These are phyloP conservation scores for Hyles vespertilio DNA, from an alignment of 1,140 invertebrate genomes.

Conservation along the genomic window DNA sequence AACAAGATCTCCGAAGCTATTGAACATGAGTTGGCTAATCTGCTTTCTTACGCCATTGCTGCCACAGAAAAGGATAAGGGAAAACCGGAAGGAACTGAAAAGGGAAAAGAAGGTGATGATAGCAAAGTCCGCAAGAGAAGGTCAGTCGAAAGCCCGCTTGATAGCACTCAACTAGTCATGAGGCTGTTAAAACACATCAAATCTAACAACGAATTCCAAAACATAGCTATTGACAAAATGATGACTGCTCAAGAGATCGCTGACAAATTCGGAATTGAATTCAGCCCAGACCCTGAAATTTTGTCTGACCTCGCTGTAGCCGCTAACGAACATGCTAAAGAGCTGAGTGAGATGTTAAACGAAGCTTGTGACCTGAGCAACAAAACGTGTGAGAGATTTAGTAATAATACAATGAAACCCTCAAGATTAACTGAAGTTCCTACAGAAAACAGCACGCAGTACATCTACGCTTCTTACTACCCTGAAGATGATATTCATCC, in stretches of 20 bases:
- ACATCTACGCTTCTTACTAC: slow-evolving; percentile 19
- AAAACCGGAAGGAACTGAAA: no score
- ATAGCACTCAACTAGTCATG: slow-evolving; percentile 54
- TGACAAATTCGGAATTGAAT: slow-evolving; percentile 61
- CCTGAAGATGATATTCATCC: slow-evolving; percentile 23
- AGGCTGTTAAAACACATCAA: slow-evolving; percentile 63
- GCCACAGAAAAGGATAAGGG: slow-evolving; percentile 7
- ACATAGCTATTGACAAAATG: slow-evolving; percentile 68
- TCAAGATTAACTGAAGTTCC: not conserved
- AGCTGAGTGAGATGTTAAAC: slow-evolving; percentile 49
- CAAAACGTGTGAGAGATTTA: slow-evolving; percentile 28
- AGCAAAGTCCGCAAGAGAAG: slow-evolving; percentile 41
- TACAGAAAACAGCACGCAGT: slow-evolving; percentile 19
- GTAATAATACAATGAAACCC: not conserved
- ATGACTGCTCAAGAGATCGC: slow-evolving; percentile 69
- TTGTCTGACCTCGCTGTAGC: slow-evolving; percentile 50
- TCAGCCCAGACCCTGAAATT: slow-evolving; percentile 58
- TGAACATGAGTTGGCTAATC: slow-evolving; percentile 54
- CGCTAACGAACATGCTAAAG: slow-evolving; percentile 55
- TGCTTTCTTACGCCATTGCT: slow-evolving; percentile 44
- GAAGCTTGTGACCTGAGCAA: slow-evolving; percentile 37
- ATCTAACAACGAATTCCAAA: slow-evolving; percentile 62
- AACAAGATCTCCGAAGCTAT: slow-evolving; percentile 47
- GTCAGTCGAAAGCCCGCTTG: slow-evolving; percentile 53
- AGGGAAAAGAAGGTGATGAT: slow-evolving; percentile 30